These are phyloP conservation scores for Pseudeuparius sepicola DNA, from an alignment of 2,888 invertebrate species.

Conservation along the genomic window DNA sequence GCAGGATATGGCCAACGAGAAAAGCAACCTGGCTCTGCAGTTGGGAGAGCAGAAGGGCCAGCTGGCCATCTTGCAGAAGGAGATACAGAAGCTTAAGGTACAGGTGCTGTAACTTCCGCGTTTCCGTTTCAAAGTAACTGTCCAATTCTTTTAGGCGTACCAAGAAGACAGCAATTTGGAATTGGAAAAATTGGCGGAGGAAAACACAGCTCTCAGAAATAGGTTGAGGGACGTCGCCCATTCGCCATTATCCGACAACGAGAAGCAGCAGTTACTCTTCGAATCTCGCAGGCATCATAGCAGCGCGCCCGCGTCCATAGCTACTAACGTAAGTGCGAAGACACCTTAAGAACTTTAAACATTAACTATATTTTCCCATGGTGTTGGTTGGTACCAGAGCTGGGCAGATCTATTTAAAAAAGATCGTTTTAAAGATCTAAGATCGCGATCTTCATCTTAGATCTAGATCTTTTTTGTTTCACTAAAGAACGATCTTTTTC, in stretches of 20 bases:
- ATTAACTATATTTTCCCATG: no score
- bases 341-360: no score
- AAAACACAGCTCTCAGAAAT: constrained; percentile 65
- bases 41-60: constrained; percentile 56
- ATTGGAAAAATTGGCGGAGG: constrained; percentile 60
- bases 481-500: no score
- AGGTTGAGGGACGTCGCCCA: constrained; percentile 69
- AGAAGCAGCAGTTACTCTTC: constrained; percentile 70
- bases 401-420: no score
- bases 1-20: constrained; percentile 54
- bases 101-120: not conserved
- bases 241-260: constrained; percentile 72
- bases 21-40: constrained; percentile 54
- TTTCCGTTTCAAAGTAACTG: constrained; percentile 4
- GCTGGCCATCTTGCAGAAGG: constrained; percentile 54
- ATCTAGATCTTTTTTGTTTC: no score
- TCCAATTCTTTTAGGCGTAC: constrained; percentile 35
- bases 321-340: constrained; percentile 38
- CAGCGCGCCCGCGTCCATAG: constrained; percentile 72
- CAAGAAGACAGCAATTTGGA: constrained; percentile 53
- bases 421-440: no score
- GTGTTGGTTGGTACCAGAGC: no score
- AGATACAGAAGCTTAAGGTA: constrained; percentile 63
- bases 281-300: constrained; percentile 60
- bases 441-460: no score